Evolutionary conservation across 2,797 vertebrate species (phyloP).

Genomic region (Oreonectes daqikongensis): DNA sequence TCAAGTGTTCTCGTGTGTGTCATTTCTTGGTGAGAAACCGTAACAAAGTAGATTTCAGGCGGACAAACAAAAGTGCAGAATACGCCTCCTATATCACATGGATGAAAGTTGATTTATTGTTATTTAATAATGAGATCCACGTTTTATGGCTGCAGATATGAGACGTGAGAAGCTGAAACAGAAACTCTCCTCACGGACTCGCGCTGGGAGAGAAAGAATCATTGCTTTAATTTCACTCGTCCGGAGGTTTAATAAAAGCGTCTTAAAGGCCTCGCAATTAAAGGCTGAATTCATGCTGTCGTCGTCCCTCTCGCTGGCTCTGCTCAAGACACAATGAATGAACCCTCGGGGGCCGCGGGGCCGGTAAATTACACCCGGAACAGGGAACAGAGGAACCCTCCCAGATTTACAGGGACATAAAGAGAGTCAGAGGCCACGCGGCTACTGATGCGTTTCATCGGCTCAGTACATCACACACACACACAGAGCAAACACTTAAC

Average conservation of each 20-base stretch:
- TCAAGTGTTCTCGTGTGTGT: no score
- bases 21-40: no score
- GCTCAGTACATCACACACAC: background rate
- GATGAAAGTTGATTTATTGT: background rate
- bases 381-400: background rate
- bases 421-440: background rate
- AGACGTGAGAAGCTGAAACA: no score
- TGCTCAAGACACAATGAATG: background rate
- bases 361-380: background rate
- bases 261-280: constrained; percentile 12
- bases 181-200: background rate
- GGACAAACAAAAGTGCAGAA: no score
- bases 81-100: no score
- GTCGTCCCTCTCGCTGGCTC: background rate
- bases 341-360: background rate
- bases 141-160: no score
- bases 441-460: background rate
- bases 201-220: background rate
- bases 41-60: no score
- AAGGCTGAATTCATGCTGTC: constrained; percentile 21
- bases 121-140: background rate
- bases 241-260: background rate
- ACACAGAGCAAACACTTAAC: background rate
- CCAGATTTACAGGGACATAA: background rate
- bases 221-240: constrained; percentile 9